These are phyloP conservation scores for Apamea monoglypha DNA, from an alignment of 2,888 invertebrate genomes.

Conservation along the genomic window DNA sequence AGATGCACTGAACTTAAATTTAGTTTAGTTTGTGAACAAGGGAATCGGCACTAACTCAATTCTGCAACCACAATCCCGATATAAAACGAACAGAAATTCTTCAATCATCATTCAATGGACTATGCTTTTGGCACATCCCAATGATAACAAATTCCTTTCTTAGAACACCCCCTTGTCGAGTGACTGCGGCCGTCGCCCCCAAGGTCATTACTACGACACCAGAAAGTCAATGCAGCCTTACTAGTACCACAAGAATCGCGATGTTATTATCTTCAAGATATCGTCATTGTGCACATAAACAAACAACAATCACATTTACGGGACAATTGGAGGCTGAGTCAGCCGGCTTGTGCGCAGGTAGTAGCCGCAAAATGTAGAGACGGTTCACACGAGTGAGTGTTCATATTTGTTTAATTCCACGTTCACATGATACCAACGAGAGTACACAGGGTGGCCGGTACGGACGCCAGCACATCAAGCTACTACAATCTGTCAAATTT, in stretches of 20 bases:
- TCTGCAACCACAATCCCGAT: too few relatives aligned
- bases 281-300: slow-evolving; percentile 44
- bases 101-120: too few relatives aligned
- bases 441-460: too few relatives aligned
- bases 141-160: neutral
- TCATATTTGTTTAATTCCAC: neutral
- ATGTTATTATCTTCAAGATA: slow-evolving; percentile 23
- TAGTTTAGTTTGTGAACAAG: too few relatives aligned
- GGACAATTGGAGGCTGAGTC: slow-evolving; percentile 49
- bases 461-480: too few relatives aligned
- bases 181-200: neutral
- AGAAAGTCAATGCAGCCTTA: neutral
- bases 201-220: neutral
- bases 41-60: too few relatives aligned
- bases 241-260: slow-evolving; percentile 4
- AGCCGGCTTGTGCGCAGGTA: neutral
- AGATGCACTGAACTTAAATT: too few relatives aligned
- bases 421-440: too few relatives aligned
- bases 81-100: too few relatives aligned
- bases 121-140: too few relatives aligned
- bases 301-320: slow-evolving; percentile 48
- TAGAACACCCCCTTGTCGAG: neutral
- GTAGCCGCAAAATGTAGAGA: neutral
- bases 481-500: too few relatives aligned
- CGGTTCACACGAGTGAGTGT: slow-evolving; percentile 4